A percentile compares a stretch with the other conserved stretches of the same genome.
Evolutionary conservation across 2,113 vertebrate species (phyloP).

Genomic region (Gobio gobio): DNA sequence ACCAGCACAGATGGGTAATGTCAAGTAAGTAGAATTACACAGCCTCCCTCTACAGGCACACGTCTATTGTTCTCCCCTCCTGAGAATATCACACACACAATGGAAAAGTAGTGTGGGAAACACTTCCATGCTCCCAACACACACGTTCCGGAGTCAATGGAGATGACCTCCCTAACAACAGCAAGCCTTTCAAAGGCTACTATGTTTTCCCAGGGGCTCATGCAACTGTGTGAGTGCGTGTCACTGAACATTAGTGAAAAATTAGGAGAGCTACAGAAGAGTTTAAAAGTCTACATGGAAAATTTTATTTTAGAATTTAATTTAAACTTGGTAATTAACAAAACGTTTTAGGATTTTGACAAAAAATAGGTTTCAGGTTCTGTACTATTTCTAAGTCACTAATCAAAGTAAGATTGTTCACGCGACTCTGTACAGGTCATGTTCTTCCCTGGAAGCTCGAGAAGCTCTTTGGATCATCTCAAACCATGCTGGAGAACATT

Average conservation of each 20-base stretch:
- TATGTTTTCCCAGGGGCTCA: conserved; percentile 59
- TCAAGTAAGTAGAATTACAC: conserved; percentile 60
- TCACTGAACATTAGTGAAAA: neutral
- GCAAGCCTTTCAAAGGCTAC: conserved; percentile 68
- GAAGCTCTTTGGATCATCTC: neutral
- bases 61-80: conserved; percentile 70
- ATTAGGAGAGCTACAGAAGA: conserved; percentile 3
- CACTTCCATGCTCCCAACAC: conserved; percentile 68
- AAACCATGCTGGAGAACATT: too few species aligned
- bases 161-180: conserved; percentile 70
- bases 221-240: conserved; percentile 55
- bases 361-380: neutral
- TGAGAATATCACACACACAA: conserved; percentile 67
- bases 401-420: neutral
- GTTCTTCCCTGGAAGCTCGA: neutral
- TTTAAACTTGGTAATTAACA: neutral
- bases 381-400: neutral
- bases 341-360: neutral
- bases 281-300: neutral
- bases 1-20: conserved; percentile 47
- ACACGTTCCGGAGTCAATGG: conserved; percentile 75
- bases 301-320: neutral
- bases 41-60: conserved; percentile 73
- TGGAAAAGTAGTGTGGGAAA: conserved; percentile 76
- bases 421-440: neutral